Conservation (phyloP, 2,888 invertebrate species). For the Diarsia mendica region DNA sequence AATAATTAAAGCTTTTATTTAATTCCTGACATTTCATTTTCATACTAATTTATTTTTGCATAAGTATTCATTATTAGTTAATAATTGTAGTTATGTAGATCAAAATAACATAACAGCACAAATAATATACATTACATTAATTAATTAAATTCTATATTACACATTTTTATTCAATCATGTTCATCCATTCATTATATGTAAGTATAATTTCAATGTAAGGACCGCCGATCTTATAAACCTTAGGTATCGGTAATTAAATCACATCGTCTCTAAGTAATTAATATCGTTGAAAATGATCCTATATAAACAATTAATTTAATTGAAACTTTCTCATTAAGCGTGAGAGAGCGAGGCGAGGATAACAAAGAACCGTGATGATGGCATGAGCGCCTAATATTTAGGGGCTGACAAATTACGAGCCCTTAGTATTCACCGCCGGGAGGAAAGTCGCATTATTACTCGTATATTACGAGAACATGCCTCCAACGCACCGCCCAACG, state of each 20-base stretch:
- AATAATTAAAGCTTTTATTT: too few relatives aligned
- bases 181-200: too few relatives aligned
- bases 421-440: conserved; percentile 73
- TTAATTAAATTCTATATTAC: too few relatives aligned
- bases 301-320: conserved; percentile 78
- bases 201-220: too few relatives aligned
- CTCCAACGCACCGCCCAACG: conserved; percentile 38
- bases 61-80: too few relatives aligned
- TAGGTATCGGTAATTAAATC: conserved; percentile 40
- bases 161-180: too few relatives aligned
- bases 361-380: conserved; percentile 76
- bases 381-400: conserved; percentile 73
- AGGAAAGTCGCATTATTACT: conserved; percentile 61
- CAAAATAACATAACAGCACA: too few relatives aligned
- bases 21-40: too few relatives aligned
- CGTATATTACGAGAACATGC: conserved; percentile 60
- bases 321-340: conserved; percentile 76
- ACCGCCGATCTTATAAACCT: conserved; percentile 30
- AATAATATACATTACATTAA: too few relatives aligned
- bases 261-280: conserved; percentile 50
- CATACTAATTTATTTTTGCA: too few relatives aligned
- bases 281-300: conserved; percentile 58
- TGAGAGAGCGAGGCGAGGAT: conserved; percentile 71
- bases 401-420: conserved; percentile 78
- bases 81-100: too few relatives aligned